phyloP scores from a whole-genome alignment of 2,888 invertebrate genomes.

The Xanthostigma xanthostigma region DNA sequence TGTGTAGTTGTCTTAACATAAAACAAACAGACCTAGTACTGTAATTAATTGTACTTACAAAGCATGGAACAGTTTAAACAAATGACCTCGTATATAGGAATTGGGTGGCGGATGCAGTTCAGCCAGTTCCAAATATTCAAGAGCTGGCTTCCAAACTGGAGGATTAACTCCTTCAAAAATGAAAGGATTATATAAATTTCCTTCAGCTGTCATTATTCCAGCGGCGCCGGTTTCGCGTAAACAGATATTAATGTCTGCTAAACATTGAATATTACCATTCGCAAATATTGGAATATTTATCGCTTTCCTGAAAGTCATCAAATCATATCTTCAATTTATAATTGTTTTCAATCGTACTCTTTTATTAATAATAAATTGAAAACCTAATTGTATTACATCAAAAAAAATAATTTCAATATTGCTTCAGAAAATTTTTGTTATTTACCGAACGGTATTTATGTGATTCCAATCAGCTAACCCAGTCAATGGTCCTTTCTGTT shows the following conservation, averaged over 20 bases:
- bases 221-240: constrained; percentile 69
- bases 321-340: background rate
- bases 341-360: no score
- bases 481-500: constrained; percentile 91
- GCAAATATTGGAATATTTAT: constrained; percentile 89
- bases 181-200: constrained; percentile 94
- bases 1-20: no score
- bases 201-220: constrained; percentile 88
- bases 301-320: constrained; percentile 44
- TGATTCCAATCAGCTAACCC: constrained; percentile 90
- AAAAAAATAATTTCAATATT: no score
- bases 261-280: constrained; percentile 92
- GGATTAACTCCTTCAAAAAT: constrained; percentile 67
- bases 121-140: constrained; percentile 74
- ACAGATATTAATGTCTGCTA: constrained; percentile 75
- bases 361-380: constrained; percentile 6
- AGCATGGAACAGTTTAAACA: constrained; percentile 94
- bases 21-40: constrained; percentile 1
- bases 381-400: constrained; percentile 3
- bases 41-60: constrained; percentile 41
- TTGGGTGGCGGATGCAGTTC: constrained; percentile 73
- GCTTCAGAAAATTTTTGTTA: background rate
- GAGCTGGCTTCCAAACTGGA: constrained; percentile 78
- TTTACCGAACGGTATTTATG: constrained; percentile 76
- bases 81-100: constrained; percentile 83